A percentile compares a stretch with the other conserved stretches of the same genome.
These are phyloP conservation scores for Poeciliopsis presidionis DNA, from an alignment of 2,797 vertebrate genomes.

Conservation along the genomic window DNA sequence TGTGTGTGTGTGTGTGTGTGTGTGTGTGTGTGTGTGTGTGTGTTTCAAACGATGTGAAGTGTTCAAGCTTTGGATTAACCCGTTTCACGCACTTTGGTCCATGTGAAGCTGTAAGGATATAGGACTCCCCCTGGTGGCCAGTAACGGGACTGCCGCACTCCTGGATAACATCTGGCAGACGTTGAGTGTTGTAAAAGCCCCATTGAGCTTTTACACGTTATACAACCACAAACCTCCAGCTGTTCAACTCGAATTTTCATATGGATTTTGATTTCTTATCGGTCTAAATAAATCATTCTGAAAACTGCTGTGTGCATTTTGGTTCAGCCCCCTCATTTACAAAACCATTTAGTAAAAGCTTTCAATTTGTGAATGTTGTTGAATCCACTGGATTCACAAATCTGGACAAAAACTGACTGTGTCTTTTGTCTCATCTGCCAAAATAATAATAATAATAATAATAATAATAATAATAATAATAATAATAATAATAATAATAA, in stretches of 20 bases:
- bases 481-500: too few relatives aligned
- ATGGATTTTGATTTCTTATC: background rate
- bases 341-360: background rate
- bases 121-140: slow-evolving; percentile 41
- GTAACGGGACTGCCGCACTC: background rate
- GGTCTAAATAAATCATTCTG: background rate
- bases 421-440: background rate
- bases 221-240: background rate
- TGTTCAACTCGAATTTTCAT: background rate
- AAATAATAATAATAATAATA: too few relatives aligned
- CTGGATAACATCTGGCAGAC: background rate
- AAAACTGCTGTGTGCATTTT: background rate
- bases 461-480: too few relatives aligned
- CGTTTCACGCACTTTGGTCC: background rate
- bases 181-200: background rate
- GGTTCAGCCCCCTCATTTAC: background rate
- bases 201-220: background rate
- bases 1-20: too few relatives aligned
- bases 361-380: background rate
- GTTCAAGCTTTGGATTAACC: background rate
- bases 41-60: background rate
- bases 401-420: background rate
- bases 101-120: background rate
- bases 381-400: background rate
- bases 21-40: background rate